Evolutionary conservation across 2,888 invertebrate genomes (phyloP).

Genomic region (Drosophila affinis): DNA sequence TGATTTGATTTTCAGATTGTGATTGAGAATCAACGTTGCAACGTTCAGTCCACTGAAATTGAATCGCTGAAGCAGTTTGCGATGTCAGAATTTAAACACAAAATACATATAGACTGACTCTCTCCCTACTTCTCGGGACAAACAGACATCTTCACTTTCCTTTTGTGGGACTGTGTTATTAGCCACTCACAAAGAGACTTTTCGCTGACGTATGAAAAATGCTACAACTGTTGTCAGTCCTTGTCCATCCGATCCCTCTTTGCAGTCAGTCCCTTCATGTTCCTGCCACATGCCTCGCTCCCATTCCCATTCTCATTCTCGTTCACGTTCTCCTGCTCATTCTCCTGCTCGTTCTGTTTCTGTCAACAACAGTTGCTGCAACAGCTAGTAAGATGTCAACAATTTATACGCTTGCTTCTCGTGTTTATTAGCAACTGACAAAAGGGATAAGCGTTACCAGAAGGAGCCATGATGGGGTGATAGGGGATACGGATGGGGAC

Average conservation of each 20-base stretch:
- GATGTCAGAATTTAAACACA: neutral
- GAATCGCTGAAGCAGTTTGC: neutral
- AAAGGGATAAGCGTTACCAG: constrained; percentile 44
- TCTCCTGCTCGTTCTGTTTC: neutral
- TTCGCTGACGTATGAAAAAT: constrained; percentile 49
- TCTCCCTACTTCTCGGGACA: neutral
- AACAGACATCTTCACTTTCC: neutral
- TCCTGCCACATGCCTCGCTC: neutral
- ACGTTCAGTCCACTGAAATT: neutral
- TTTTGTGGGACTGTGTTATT: constrained; percentile 1
- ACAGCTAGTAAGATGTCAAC: constrained; percentile 50
- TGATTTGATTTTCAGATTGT: neutral
- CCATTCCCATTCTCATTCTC: neutral
- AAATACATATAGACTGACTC: neutral
- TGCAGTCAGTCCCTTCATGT: neutral
- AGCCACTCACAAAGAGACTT: constrained; percentile 23
- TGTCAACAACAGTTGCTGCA: constrained; percentile 29
- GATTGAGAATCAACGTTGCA: neutral
- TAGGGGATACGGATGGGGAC: neutral
- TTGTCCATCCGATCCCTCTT: neutral
- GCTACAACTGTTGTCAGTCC: constrained; percentile 9
- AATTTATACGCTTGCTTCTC: constrained; percentile 56
- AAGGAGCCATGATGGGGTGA: neutral
- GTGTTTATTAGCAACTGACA: constrained; percentile 62
- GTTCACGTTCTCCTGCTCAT: too few relatives aligned